A percentile compares a stretch with the other conserved stretches of the same genome.
Evolutionary conservation across 2,888 invertebrate species (phyloP).

Genomic region (Galerucella calmariensis): DNA sequence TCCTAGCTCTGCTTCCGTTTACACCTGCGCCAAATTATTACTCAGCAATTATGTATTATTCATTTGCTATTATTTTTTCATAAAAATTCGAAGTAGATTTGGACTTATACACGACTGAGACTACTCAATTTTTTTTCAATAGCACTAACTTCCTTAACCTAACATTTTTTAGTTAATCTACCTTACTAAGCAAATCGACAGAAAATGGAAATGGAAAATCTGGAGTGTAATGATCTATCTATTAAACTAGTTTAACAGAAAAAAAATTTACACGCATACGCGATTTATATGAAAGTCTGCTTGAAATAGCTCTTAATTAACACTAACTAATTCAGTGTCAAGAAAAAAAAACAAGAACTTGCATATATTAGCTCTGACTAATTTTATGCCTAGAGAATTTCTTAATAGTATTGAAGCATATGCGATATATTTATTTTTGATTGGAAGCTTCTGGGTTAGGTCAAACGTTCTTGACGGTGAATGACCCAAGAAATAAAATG

Average conservation of each 20-base stretch:
- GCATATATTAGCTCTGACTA: neutral
- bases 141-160: too few species aligned
- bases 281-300: neutral
- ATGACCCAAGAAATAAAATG: neutral
- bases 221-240: neutral
- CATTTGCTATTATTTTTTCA: too few species aligned
- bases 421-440: neutral
- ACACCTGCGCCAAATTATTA: too few species aligned
- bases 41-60: too few species aligned
- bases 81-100: too few species aligned
- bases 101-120: too few species aligned
- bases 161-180: neutral
- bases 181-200: neutral
- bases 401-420: neutral
- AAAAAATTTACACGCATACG: neutral
- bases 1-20: too few species aligned
- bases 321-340: conserved; percentile 3
- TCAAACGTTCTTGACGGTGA: neutral
- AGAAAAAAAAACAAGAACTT: neutral
- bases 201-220: neutral
- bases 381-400: neutral
- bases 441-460: neutral
- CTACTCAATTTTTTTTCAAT: too few species aligned
- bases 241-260: neutral
- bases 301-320: neutral